Base-by-base conservation (phyloP, 1,140 invertebrate genomes). In the Epicauta chinensis region DNA sequence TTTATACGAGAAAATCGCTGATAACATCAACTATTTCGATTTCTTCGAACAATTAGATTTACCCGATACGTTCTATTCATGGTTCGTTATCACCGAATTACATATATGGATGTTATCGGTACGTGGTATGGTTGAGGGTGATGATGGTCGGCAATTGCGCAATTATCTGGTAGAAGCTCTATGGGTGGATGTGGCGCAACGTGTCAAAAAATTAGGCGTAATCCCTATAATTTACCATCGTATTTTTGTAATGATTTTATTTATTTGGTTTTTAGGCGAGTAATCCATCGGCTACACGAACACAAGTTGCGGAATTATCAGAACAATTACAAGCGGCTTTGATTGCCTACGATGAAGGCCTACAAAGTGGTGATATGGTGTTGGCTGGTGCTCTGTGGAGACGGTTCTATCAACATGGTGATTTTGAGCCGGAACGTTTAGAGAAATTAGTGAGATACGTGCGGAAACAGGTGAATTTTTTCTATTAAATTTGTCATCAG, bases 331-430 rank as follows among this genome's bases (percentile, higher is more conserved):
- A 89, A 70, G 87, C 87, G n/a, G 80, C 86, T 35, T 63, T 93
- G 15, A 78, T 93, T 55, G 77, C 77, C n/a, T 93, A 93, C 64
- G 90, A 94, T 69, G 90, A 93, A 76, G 90, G 89, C 14, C 63
- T 93, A 11, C 72, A 81, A 59, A 77, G 77, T 36, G 80, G 85
- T 65, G 89, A 91, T 65, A 77, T 71, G 51, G 71, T 83, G 6
- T 71, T 95, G 49, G 90, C 91, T 14, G 80, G 78, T 23, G 87
- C 89, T 9, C 52, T 94, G n/a, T 95, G 91, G 91, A 77, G 86
- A 59, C 77, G 85, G 51, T 80, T 93, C 60, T 88, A 91, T 58
- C 72, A 76, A 51, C 74, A 76, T 51, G 68, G 81, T 47, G 75
- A 76, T 53, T 75, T 82, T 38, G 71, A 82, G 58, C 79, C 83